Evolutionary conservation across 2,113 vertebrate species (phyloP).

Genomic region (Bubo scandiacus): DNA sequence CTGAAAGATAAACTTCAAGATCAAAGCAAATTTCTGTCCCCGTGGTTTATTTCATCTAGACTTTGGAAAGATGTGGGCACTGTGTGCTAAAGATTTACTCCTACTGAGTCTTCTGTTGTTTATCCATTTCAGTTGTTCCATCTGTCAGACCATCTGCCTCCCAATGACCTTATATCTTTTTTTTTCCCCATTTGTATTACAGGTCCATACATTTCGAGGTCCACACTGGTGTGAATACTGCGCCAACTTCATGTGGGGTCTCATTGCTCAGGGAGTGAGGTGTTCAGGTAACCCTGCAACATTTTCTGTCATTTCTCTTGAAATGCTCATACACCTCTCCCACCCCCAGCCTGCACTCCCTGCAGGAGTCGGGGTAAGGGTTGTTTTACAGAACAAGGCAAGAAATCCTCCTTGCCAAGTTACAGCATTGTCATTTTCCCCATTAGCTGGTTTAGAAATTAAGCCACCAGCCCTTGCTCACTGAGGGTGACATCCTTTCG

Average conservation of each 20-base stretch:
- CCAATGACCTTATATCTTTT: constrained; percentile 6
- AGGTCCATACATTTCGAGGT: constrained; percentile 96
- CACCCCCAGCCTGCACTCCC: background rate
- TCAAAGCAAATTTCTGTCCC: constrained; percentile 35
- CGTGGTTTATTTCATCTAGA: constrained; percentile 22
- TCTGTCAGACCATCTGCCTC: constrained; percentile 52
- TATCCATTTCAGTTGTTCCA: constrained; percentile 41
- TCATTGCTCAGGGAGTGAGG: constrained; percentile 96
- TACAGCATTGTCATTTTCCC: background rate
- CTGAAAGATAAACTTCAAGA: constrained; percentile 42
- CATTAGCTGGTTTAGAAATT: background rate
- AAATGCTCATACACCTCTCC: background rate
- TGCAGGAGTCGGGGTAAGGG: background rate
- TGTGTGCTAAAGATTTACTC: constrained; percentile 11
- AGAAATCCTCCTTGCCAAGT: background rate
- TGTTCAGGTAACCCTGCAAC: constrained; percentile 86
- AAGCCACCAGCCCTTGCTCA: background rate
- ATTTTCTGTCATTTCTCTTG: background rate
- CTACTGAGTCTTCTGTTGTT: constrained; percentile 16
- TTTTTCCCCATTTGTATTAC: constrained; percentile 18
- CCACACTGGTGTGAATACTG: constrained; percentile 99
- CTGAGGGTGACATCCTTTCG: background rate
- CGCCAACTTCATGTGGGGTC: constrained; percentile 99
- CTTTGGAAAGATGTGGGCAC: background rate
- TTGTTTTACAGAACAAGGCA: background rate